phyloP scores from a whole-genome alignment of 2,797 vertebrate species.

The Leptatherina wallacei region DNA sequence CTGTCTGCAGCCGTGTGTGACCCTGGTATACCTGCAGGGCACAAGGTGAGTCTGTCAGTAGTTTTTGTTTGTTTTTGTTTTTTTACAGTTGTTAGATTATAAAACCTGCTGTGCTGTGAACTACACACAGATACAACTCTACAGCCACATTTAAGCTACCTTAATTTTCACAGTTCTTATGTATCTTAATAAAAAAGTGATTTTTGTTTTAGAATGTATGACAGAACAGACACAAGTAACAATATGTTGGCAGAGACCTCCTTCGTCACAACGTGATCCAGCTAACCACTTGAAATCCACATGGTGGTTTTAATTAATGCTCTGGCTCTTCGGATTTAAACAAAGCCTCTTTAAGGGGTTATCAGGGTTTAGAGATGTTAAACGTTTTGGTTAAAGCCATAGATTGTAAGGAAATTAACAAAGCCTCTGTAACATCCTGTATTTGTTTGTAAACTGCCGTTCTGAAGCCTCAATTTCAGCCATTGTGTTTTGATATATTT shows the following conservation, averaged over 20 bases:
- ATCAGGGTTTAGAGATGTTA: not conserved
- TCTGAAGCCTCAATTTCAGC: not conserved
- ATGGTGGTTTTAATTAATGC: not conserved
- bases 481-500: not conserved
- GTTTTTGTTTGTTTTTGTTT: not conserved
- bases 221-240: no score
- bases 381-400: not conserved
- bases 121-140: not conserved
- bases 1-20: constrained; percentile 91
- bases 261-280: not conserved
- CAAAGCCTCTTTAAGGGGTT: not conserved
- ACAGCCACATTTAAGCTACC: not conserved
- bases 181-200: no score
- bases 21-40: constrained; percentile 91
- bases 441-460: not conserved
- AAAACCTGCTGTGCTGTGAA: constrained; percentile 6
- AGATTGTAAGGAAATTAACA: not conserved
- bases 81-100: not conserved
- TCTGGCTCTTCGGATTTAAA: no score
- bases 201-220: no score
- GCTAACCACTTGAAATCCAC: not conserved
- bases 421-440: not conserved
- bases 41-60: constrained; percentile 83
- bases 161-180: not conserved
- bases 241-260: no score